Base-by-base conservation (phyloP, 2,888 invertebrate species). In the Trimorus sp. region DNA sequence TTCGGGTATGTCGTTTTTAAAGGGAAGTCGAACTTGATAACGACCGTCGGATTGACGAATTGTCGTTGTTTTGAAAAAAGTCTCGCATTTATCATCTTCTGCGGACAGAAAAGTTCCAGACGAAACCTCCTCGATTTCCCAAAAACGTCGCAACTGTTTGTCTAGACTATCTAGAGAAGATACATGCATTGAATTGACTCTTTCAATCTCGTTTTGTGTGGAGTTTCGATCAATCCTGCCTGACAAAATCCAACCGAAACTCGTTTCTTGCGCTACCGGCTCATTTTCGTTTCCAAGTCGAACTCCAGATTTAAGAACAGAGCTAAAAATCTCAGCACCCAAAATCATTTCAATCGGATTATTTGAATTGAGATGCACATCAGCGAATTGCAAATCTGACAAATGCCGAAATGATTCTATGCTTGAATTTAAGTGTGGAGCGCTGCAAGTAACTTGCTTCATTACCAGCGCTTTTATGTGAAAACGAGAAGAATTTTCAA, bases 281-380 rank as follows among this genome's bases (percentile, higher is more conserved):
- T 54, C 40, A 14, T 53, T 53, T 56, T n/a, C 40, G 7, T 36
- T 40, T 7, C 69, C 76, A n/a, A 36, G 5, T 6, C 62, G 59
- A 3, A 76, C 60, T 7, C 69, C 76, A 0, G n/a, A 4, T 51
- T 37, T 14, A 14, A 75, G 45, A 26, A 73, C 54, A 5, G 45
- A 45, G 26, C 73, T 63, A 26, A 73, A 73, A 11, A 73, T 54
- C 40, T 73, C 73, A 9, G 73, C 60, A 7, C 63, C 73, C 12
- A 63, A 51, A 7, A 73, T 26, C 12, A 73, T n/a, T 11, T 63
- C 45, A 45, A 73, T 63, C 1, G 53, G 49, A n/a, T 26, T 3
- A n/a, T 16, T 15, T 16, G 9, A n/a, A 9, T 5, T 37, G 0
- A 16, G 9, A 26, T 60, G 36, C 8, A 60, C n/a, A 16, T 73